Evolutionary conservation across 1,140 invertebrate genomes (phyloP), one percentile per base, ranked within the genome.

Genomic region (Hyles vespertilio): DNA sequence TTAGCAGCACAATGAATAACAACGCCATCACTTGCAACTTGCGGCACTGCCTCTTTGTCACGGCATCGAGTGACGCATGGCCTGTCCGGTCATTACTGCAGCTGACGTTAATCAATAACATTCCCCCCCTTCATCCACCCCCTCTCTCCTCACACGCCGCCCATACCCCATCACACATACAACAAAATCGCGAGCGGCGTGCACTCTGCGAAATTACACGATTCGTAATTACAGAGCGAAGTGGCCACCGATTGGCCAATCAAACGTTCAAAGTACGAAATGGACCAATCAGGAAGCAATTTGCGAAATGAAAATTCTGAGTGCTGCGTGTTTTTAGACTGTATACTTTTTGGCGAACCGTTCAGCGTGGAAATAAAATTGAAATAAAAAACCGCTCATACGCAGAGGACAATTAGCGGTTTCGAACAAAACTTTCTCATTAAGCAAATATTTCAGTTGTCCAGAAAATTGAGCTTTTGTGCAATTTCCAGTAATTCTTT

Each of bases 71-170:
- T 65, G 69, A 72, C 67, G 67, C 62, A 74, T 70, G 61, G 65
- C 72, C 70, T 69, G 52, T 54, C 36, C 40, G 40, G 72, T 72
- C 72, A 76, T 78, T 74, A 72, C 77, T 70, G 60, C 52, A 54
- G 34, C 66, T 72, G 70, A 59, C 57, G 63, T 61, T 65, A 79
- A 79, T 81, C 77, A 77, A 82, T 82, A 80, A 73, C 36, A 8
- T 8, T 5, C 36, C 36, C 8, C 36, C 36, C 36, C 8, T 8
- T 1, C 36, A 40, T 5, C 36, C 36, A 5, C 36, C 36, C 36
- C 3, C 2, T 1, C 36, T 5, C 36, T 40, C 36, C 36, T 8
- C 36, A 5, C 36, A 40, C 4, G 8, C 36, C 36, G 5, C 4
- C 36, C 36, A 5, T 2, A 40, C 36, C 8, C 36, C 36, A 40